Percentiles rank a stretch among this genome's conserved stretches.
phyloP scores from a whole-genome alignment of 2,888 invertebrate species.

The Drosophila sordidapex region DNA sequence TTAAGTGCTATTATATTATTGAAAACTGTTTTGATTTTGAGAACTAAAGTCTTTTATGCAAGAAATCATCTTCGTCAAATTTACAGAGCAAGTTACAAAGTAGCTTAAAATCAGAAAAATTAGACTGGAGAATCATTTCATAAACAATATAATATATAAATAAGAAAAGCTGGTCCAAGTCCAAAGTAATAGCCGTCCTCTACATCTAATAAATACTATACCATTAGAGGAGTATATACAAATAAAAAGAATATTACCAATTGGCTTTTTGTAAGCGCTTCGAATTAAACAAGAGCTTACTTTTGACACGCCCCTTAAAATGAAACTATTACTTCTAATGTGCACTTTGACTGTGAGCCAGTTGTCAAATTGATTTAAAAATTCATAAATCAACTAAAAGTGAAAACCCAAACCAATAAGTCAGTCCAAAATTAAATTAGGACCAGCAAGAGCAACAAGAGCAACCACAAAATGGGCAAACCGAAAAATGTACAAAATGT shows the following conservation, averaged over 20 bases:
- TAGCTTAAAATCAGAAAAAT: neutral
- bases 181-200: neutral
- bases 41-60: neutral
- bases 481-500: conserved; percentile 74
- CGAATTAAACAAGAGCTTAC: neutral
- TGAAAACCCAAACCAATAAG: conserved; percentile 44
- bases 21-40: neutral
- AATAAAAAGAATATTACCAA: neutral
- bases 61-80: neutral
- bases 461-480: conserved; percentile 36
- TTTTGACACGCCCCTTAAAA: neutral
- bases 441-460: conserved; percentile 41
- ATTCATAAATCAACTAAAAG: conserved; percentile 74
- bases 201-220: neutral
- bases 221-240: neutral
- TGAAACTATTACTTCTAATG: conserved; percentile 5
- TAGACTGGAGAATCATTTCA: neutral
- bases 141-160: neutral
- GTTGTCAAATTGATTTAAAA: conserved; percentile 76
- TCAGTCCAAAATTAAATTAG: conserved; percentile 71
- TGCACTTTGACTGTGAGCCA: conserved; percentile 13
- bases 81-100: neutral
- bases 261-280: neutral
- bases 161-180: neutral
- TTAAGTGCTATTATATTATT: neutral